Evolutionary conservation across 2,113 vertebrate genomes (phyloP).

Genomic region (Eurystomus gularis): DNA sequence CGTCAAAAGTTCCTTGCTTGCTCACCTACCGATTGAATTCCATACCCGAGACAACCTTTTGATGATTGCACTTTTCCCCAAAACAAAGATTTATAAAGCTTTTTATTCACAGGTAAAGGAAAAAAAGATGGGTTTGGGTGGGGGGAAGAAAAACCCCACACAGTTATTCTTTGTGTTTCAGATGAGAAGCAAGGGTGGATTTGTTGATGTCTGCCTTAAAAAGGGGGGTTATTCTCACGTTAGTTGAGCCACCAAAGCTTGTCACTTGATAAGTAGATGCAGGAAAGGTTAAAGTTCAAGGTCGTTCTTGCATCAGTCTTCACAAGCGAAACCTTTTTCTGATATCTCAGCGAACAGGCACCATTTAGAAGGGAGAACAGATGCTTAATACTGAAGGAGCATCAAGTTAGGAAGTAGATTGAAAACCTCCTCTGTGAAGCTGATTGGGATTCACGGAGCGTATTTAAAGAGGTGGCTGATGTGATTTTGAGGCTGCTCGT

Average conservation of each 20-base stretch:
- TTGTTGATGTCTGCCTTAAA: background rate
- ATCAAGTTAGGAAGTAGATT: background rate
- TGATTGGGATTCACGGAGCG: background rate
- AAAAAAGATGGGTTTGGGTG: background rate
- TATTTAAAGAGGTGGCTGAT: background rate
- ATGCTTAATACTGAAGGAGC: background rate
- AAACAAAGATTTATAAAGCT: constrained; percentile 85
- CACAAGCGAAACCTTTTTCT: background rate
- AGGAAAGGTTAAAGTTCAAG: background rate
- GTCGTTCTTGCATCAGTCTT: background rate
- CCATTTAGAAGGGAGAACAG: background rate
- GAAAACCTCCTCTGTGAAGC: background rate
- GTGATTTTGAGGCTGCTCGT: background rate
- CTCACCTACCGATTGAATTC: constrained; percentile 86
- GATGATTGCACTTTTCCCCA: constrained; percentile 86
- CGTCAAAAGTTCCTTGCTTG: constrained; percentile 80
- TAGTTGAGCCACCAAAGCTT: background rate
- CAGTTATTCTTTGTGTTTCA: background rate
- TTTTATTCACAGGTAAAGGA: constrained; percentile 88
- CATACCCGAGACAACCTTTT: constrained; percentile 78
- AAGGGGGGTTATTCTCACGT: background rate
- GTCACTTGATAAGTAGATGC: background rate
- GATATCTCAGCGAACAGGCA: background rate
- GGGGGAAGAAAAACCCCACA: background rate
- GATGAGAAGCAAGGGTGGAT: background rate